A percentile compares a stretch with the other conserved stretches of the same genome.
Conservation (phyloP, 1,140 invertebrate genomes). For the Listronotus oregonensis region DNA sequence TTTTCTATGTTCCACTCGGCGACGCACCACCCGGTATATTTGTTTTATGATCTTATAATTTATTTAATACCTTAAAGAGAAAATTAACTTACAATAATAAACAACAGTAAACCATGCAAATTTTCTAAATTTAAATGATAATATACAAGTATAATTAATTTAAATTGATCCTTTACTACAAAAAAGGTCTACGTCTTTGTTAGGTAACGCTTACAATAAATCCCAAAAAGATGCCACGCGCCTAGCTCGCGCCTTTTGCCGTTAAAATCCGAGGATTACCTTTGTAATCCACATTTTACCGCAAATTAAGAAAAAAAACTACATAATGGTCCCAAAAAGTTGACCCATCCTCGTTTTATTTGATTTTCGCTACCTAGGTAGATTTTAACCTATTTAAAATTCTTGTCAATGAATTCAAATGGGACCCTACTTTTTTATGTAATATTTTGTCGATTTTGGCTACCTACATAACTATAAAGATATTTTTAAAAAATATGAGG, state of each 20-base stretch:
- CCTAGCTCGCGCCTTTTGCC: conserved; percentile 9
- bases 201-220: no score
- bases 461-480: conserved; percentile 3
- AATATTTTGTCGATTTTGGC: background rate
- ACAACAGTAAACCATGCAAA: no score
- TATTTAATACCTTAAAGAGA: no score
- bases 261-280: conserved; percentile 15
- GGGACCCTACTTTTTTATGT: conserved; percentile 2
- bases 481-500: no score
- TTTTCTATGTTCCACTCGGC: no score
- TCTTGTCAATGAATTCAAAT: conserved; percentile 10
- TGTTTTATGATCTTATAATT: no score
- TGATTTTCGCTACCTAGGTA: conserved; percentile 17
- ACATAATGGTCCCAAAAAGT: conserved; percentile 14
- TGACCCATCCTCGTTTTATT: conserved; percentile 10
- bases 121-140: no score
- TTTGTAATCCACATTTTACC: conserved; percentile 21
- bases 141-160: no score
- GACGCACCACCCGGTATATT: no score
- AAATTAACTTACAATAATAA: no score
- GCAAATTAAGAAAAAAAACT: conserved; percentile 20
- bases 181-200: no score
- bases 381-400: conserved; percentile 7
- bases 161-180: no score
- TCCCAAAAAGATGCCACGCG: conserved; percentile 2